These are phyloP conservation scores for Tetragonula clypearis DNA, from an alignment of 1,140 invertebrate species.

Conservation along the genomic window DNA sequence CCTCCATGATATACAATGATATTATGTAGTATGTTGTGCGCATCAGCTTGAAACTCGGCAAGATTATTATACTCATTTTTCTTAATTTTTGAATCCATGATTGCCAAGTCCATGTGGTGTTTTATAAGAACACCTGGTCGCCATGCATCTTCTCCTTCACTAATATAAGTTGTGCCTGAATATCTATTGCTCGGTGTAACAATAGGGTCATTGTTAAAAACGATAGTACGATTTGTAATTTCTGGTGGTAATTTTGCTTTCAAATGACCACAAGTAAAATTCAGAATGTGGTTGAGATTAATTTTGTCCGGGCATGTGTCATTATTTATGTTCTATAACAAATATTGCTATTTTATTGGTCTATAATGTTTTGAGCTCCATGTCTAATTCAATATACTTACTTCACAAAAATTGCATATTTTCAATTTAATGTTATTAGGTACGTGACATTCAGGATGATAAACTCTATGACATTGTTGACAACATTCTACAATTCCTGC, in stretches of 20 bases:
- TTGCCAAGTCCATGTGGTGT: conserved; percentile 78
- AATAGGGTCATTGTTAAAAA: conserved; percentile 70
- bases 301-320: conserved; percentile 67
- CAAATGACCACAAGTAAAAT: conserved; percentile 77
- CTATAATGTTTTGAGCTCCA: background rate
- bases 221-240: conserved; percentile 77
- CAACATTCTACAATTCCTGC: conserved; percentile 74
- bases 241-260: conserved; percentile 78
- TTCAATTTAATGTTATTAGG: conserved; percentile 64
- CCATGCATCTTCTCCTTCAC: conserved; percentile 78
- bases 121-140: conserved; percentile 76
- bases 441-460: conserved; percentile 71
- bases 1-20: conserved; percentile 78
- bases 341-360: conserved; percentile 2
- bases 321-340: conserved; percentile 72
- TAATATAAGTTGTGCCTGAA: conserved; percentile 76
- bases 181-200: conserved; percentile 69
- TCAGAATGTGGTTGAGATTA: conserved; percentile 76
- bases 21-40: conserved; percentile 78
- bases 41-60: conserved; percentile 77
- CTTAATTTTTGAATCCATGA: conserved; percentile 77
- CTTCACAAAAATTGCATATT: conserved; percentile 76
- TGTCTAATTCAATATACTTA: conserved; percentile 39
- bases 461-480: conserved; percentile 76
- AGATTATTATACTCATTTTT: conserved; percentile 75